A percentile compares a stretch with the other conserved stretches of the same genome.
Conservation (phyloP, 2,888 invertebrate species). For the Omphaloscelis lunosa region DNA sequence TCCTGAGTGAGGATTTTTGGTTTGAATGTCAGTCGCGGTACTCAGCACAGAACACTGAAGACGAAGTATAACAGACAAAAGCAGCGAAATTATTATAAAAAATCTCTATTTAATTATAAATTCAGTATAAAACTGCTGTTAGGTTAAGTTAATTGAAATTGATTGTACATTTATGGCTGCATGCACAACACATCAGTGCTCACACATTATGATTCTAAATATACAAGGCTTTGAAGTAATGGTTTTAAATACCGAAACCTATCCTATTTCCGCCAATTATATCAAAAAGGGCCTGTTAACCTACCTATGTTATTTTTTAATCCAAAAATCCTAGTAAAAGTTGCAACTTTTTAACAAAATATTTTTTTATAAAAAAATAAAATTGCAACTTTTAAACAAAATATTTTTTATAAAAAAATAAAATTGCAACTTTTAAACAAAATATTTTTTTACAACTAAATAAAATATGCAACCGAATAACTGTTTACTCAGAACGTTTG, state of each 20-base stretch:
- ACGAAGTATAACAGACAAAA: background rate
- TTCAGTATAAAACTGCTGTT: background rate
- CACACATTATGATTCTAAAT: background rate
- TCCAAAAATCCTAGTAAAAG: background rate
- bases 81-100: background rate
- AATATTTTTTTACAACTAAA: no score
- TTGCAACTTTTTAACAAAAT: no score
- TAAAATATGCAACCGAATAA: background rate
- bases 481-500: conserved; percentile 24
- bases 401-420: no score
- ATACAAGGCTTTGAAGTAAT: background rate
- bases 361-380: no score
- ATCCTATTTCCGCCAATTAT: background rate
- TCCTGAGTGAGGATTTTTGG: conserved; percentile 37
- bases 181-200: background rate
- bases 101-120: background rate
- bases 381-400: no score
- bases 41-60: background rate
- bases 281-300: background rate
- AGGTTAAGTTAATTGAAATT: background rate
- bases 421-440: no score
- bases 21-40: conserved; percentile 24
- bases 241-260: background rate
- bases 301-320: background rate
- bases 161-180: background rate